phyloP scores from a whole-genome alignment of 1,140 invertebrate species.

The Lepidurus packardi region DNA sequence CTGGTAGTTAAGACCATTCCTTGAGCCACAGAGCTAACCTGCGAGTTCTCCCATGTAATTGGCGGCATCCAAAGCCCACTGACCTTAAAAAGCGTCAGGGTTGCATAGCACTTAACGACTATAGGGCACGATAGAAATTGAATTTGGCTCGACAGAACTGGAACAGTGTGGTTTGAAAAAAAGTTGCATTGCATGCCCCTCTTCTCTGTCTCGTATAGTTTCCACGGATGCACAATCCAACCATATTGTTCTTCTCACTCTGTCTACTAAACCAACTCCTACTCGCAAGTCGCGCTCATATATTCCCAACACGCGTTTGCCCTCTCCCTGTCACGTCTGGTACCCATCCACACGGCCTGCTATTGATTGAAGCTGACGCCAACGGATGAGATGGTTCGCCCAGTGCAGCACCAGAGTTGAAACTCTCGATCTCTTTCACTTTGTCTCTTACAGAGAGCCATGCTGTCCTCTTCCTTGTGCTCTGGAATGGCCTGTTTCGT shows the following conservation, averaged over 20 bases:
- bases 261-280: neutral
- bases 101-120: neutral
- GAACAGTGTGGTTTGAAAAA: neutral
- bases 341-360: slow-evolving; percentile 20
- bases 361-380: slow-evolving; percentile 21
- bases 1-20: no score
- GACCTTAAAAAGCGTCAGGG: neutral
- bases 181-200: neutral
- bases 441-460: neutral
- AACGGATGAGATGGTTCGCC: slow-evolving; percentile 18
- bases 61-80: neutral
- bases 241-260: neutral
- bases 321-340: slow-evolving; percentile 13
- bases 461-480: slow-evolving; percentile 9
- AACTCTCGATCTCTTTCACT: slow-evolving; percentile 15
- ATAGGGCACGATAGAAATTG: neutral
- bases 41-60: no score
- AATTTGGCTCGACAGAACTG: neutral
- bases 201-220: neutral
- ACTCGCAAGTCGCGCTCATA: slow-evolving; percentile 9
- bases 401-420: neutral
- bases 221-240: slow-evolving; percentile 18
- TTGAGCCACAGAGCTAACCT: no score
- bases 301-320: slow-evolving; percentile 21
- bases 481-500: neutral